Conservation (phyloP, 2,113 vertebrate genomes). For the Callopanchax toddi region DNA sequence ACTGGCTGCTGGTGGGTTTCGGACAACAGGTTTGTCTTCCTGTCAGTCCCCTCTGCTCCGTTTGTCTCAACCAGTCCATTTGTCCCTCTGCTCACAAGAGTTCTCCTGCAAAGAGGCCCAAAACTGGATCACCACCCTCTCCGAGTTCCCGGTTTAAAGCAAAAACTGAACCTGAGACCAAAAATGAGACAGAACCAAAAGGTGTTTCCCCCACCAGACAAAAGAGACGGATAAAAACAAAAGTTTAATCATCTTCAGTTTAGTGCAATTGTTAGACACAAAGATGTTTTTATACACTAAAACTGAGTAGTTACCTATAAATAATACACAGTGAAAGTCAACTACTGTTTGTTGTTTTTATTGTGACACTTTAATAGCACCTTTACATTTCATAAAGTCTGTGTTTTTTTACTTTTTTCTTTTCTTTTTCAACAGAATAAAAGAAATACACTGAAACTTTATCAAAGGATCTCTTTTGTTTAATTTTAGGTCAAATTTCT, state of each 20-base stretch:
- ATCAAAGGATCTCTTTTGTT: too few relatives aligned
- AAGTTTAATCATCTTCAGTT: background rate
- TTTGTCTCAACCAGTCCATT: slow-evolving; percentile 87
- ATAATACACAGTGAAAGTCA: background rate
- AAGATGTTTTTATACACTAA: too few relatives aligned
- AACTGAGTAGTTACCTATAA: background rate
- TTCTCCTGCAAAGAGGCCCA: slow-evolving; percentile 70
- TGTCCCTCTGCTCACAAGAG: slow-evolving; percentile 85
- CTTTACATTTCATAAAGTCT: slow-evolving; percentile 1
- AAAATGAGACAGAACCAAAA: slow-evolving; percentile 11
- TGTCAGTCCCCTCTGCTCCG: slow-evolving; percentile 83
- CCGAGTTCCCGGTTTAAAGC: slow-evolving; percentile 1
- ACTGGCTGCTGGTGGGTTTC: slow-evolving; percentile 94
- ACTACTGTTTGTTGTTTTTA: background rate
- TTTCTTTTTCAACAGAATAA: slow-evolving; percentile 34
- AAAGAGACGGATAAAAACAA: slow-evolving; percentile 18
- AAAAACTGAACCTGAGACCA: slow-evolving; percentile 46
- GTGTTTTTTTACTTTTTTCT: slow-evolving; percentile 30
- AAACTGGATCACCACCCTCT: slow-evolving; percentile 30
- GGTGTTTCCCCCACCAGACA: background rate
- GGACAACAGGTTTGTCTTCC: slow-evolving; percentile 96
- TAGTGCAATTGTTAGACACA: background rate
- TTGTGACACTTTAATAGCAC: background rate
- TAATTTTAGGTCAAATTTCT: too few relatives aligned
- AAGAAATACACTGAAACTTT: background rate